phyloP scores from a whole-genome alignment of 2,113 vertebrate species.

The Platanista minor region DNA sequence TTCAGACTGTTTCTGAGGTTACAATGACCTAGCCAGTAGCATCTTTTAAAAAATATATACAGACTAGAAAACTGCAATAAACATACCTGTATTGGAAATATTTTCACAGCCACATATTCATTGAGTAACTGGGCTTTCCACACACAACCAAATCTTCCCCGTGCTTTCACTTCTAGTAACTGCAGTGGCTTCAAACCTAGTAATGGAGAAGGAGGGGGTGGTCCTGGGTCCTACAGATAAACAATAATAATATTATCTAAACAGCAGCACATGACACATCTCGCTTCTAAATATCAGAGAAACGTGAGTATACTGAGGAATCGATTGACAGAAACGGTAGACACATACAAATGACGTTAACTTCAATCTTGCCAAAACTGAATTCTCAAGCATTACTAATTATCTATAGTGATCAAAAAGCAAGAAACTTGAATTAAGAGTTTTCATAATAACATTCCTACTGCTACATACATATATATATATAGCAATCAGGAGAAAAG shows the following conservation, averaged over 20 bases:
- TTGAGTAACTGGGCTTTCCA: conserved; percentile 98
- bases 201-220: conserved; percentile 91
- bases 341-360: conserved; percentile 15
- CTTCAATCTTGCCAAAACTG: conserved; percentile 9
- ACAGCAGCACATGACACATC: conserved; percentile 18
- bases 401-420: background rate
- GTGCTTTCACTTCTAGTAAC: conserved; percentile 95
- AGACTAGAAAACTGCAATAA: background rate
- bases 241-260: background rate
- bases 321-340: conserved; percentile 21
- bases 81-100: conserved; percentile 97
- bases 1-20: background rate
- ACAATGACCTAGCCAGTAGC: background rate
- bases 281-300: conserved; percentile 30
- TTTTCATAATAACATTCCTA: conserved; percentile 6
- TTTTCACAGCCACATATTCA: conserved; percentile 96
- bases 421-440: conserved; percentile 4
- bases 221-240: conserved; percentile 89
- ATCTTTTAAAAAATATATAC: background rate
- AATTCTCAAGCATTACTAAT: conserved; percentile 9
- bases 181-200: conserved; percentile 95
- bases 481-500: background rate
- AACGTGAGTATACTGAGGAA: conserved; percentile 16
- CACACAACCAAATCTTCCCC: conserved; percentile 96
- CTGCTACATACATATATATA: background rate